Conservation (phyloP, 2,888 invertebrate species). For the Ametastegia equiseti region DNA sequence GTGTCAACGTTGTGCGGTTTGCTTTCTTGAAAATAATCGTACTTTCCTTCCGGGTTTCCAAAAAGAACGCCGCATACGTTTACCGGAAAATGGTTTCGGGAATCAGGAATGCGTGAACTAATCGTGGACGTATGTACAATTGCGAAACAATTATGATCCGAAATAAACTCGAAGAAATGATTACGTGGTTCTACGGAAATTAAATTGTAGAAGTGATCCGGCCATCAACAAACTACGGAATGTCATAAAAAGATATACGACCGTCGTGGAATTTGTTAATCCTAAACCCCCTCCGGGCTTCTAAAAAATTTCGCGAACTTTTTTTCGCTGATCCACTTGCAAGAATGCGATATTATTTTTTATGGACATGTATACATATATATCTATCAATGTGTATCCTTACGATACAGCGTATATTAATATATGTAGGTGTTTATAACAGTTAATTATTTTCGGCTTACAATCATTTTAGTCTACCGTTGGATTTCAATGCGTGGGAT, state of each 20-base stretch:
- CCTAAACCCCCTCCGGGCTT: background rate
- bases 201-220: background rate
- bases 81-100: background rate
- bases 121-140: background rate
- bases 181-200: background rate
- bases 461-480: background rate
- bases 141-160: background rate
- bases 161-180: background rate
- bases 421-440: background rate
- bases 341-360: background rate
- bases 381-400: too few species aligned
- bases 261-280: background rate
- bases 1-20: background rate
- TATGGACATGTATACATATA: background rate
- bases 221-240: background rate
- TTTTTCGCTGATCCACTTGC: background rate
- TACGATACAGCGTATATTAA: background rate
- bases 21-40: background rate
- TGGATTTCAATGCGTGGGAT: slow-evolving; percentile 14
- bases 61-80: background rate
- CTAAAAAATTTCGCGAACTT: background rate
- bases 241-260: background rate
- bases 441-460: slow-evolving; percentile 1
- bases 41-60: background rate
- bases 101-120: background rate